These are phyloP conservation scores for Monoplex corrugatus DNA, from an alignment of 2,888 invertebrate species.

Conservation along the genomic window DNA sequence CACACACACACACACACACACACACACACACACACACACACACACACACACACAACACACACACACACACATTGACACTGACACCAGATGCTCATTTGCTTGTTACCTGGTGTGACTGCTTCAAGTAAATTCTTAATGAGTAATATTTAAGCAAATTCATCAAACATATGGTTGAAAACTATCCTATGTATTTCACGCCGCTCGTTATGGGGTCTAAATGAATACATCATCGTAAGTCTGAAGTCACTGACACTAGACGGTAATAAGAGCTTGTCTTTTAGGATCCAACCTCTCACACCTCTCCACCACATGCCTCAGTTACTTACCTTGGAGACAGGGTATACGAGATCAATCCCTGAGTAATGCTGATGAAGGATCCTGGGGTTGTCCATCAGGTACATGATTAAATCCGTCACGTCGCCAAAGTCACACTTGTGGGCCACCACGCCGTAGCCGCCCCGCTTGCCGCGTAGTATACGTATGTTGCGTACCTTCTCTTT, in stretches of 20 bases:
- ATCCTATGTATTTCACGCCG: no score
- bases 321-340: conserved; percentile 88
- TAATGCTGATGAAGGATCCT: conserved; percentile 95
- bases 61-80: no score
- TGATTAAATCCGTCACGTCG: conserved; percentile 89
- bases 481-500: conserved; percentile 1
- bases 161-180: no score
- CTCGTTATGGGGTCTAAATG: no score
- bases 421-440: conserved; percentile 83
- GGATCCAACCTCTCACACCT: not conserved
- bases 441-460: conserved; percentile 55
- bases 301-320: not conserved
- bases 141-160: no score
- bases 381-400: conserved; percentile 92
- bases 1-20: not conserved
- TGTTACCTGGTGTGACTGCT: no score
- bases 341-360: conserved; percentile 93
- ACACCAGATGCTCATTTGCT: not conserved
- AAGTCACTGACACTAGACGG: no score
- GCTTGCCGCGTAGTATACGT: conserved; percentile 14
- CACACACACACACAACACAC: not conserved
- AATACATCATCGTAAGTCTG: no score
- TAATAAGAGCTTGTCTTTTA: no score
- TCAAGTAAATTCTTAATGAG: no score
- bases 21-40: not conserved